A percentile compares a stretch with the other conserved stretches of the same genome.
These are phyloP conservation scores for Penaeus monodon DNA, from an alignment of 2,888 invertebrate species.

Conservation along the genomic window DNA sequence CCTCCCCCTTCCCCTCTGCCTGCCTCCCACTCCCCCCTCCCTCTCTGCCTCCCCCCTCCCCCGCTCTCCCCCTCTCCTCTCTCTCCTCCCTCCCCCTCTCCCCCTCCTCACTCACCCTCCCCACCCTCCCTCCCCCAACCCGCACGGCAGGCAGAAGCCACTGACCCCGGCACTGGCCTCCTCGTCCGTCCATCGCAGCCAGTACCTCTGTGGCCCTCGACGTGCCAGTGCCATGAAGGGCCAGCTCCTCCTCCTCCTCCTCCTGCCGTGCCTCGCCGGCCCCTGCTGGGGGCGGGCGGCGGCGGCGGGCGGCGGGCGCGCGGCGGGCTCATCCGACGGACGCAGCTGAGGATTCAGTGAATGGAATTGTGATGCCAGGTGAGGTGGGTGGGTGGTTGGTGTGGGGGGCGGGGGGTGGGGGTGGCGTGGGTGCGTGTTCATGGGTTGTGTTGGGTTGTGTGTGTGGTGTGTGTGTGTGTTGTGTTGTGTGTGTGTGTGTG, in stretches of 20 bases:
- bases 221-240: neutral
- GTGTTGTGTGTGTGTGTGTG: rapidly evolving
- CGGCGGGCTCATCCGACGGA: neutral
- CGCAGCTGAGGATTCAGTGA: constrained; percentile 5
- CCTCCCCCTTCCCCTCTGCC: neutral
- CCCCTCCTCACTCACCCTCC: no score
- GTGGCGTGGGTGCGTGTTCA: no score
- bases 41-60: no score
- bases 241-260: neutral
- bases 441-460: no score
- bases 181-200: no score
- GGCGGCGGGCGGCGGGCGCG: no score
- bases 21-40: neutral
- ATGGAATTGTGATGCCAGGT: constrained; percentile 23
- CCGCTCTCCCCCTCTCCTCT: no score
- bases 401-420: no score
- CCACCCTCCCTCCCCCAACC: no score
- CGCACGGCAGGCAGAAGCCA: neutral
- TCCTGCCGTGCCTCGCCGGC: neutral
- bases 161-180: neutral
- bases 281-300: no score
- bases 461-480: no score
- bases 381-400: neutral
- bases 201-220: neutral
- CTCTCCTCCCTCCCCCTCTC: no score